Percentiles rank a stretch among this genome's conserved stretches.
These are phyloP conservation scores for Megaceryle alcyon DNA, from an alignment of 2,797 vertebrate genomes.

Conservation along the genomic window DNA sequence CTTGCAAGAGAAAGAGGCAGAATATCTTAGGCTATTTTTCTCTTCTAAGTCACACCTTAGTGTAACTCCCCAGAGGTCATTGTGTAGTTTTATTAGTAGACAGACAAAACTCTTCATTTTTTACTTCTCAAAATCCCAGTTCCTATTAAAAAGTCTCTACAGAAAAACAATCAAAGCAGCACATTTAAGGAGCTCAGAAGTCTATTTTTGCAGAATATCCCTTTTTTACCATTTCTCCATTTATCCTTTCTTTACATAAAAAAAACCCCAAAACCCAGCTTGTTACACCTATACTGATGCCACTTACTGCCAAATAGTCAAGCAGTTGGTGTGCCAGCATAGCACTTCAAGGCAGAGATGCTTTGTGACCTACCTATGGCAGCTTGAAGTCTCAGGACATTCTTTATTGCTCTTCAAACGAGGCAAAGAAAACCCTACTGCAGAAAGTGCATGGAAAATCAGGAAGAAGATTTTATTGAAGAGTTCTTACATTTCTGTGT, in stretches of 20 bases:
- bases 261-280: background rate
- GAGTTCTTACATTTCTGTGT: background rate
- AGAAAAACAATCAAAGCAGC: background rate
- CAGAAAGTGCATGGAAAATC: background rate
- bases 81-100: background rate
- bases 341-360: background rate
- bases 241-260: background rate
- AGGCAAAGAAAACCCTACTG: background rate
- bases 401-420: background rate
- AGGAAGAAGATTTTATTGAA: background rate
- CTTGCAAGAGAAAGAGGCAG: background rate
- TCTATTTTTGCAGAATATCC: background rate
- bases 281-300: background rate
- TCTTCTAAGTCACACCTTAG: background rate
- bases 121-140: background rate
- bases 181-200: background rate
- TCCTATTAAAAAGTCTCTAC: background rate
- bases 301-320: background rate
- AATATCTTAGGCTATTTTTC: background rate
- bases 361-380: background rate
- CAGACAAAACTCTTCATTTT: background rate
- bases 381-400: background rate
- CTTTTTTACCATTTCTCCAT: background rate
- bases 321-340: background rate
- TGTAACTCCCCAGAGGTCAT: background rate